A percentile compares a stretch with the other conserved stretches of the same genome.
Evolutionary conservation across 2,888 invertebrate species (phyloP).

Genomic region (Melinaea menophilus): DNA sequence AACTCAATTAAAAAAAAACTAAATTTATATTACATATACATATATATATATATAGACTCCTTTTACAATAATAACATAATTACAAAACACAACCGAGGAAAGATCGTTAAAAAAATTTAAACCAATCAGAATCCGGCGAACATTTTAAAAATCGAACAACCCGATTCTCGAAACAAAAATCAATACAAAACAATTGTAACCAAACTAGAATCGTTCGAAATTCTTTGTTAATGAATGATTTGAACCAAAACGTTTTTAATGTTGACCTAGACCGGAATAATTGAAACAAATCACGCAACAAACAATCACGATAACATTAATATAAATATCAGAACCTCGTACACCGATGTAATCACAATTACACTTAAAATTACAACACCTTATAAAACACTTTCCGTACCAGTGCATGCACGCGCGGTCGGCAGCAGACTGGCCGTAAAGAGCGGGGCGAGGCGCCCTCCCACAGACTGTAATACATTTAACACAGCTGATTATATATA

Average conservation of each 20-base stretch:
- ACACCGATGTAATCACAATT: conserved; percentile 17
- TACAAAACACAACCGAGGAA: neutral
- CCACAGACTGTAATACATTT: conserved; percentile 18
- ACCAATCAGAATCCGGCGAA: neutral
- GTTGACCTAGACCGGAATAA: conserved; percentile 24
- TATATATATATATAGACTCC: too few species aligned
- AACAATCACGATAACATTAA: conserved; percentile 22
- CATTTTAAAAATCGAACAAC: too few species aligned
- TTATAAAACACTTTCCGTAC: conserved; percentile 13
- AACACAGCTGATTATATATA: conserved; percentile 29
- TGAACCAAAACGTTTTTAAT: conserved; percentile 19
- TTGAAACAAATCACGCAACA: conserved; percentile 21
- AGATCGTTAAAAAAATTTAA: neutral
- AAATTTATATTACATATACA: too few species aligned
- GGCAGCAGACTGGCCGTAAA: conserved; percentile 27
- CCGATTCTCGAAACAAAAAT: neutral
- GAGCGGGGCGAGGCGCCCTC: conserved; percentile 18
- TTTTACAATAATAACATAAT: too few species aligned
- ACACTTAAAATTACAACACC: conserved; percentile 12
- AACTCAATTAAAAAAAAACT: conserved; percentile 1
- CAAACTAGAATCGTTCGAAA: conserved; percentile 7
- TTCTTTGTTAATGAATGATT: conserved; percentile 15
- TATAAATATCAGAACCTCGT: conserved; percentile 21
- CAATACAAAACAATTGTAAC: conserved; percentile 3
- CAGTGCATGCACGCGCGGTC: conserved; percentile 26